A percentile compares a stretch with the other conserved stretches of the same genome.
Evolutionary conservation across 2,888 invertebrate genomes (phyloP).

Genomic region (Drosophila incognita): DNA sequence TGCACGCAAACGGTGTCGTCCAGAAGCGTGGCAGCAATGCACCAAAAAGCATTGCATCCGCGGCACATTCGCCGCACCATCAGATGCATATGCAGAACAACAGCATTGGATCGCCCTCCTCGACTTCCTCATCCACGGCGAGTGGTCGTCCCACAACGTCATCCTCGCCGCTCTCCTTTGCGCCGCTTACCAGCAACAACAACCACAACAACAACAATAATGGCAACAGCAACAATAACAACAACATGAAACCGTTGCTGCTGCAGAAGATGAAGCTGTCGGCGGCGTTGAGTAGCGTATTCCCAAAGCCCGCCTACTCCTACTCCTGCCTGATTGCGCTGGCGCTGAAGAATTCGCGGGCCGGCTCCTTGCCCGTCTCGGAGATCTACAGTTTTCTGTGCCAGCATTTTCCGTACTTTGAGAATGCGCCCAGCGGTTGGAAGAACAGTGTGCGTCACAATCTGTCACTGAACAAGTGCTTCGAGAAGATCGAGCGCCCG

Average conservation of each 20-base stretch:
- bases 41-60: constrained; percentile 82
- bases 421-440: constrained; percentile 99
- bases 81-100: constrained; percentile 56
- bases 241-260: constrained; percentile 70
- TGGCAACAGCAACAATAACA: constrained; percentile 15
- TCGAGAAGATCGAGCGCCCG: constrained; percentile 98
- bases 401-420: constrained; percentile 99
- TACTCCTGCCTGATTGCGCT: constrained; percentile 99
- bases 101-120: constrained; percentile 64
- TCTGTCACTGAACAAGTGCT: constrained; percentile 98
- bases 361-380: constrained; percentile 97
- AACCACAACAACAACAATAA: constrained; percentile 24
- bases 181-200: constrained; percentile 27
- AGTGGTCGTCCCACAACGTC: constrained; percentile 37
- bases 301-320: constrained; percentile 98
- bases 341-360: constrained; percentile 97
- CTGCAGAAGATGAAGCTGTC: constrained; percentile 75
- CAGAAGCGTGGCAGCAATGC: constrained; percentile 74
- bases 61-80: constrained; percentile 78
- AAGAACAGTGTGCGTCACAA: constrained; percentile 99
- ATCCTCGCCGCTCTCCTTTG: constrained; percentile 55
- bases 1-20: constrained; percentile 48
- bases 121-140: constrained; percentile 33
- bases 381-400: constrained; percentile 99
- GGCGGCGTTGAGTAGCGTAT: constrained; percentile 85